Base-by-base conservation (phyloP, 2,888 invertebrate genomes). In the Tetropium fuscum region DNA sequence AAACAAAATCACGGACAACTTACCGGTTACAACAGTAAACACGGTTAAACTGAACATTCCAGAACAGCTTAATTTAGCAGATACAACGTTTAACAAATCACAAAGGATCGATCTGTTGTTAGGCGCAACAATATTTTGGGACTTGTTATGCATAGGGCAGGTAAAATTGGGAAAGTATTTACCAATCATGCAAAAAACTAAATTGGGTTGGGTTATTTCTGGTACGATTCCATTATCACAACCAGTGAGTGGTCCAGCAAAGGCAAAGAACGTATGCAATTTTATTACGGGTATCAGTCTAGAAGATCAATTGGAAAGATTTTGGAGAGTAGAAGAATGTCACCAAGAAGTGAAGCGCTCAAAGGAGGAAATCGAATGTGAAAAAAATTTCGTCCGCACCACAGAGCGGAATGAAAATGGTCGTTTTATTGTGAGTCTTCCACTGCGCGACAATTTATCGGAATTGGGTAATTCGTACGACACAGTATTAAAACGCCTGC, bases 401-500 rank as follows among this genome's bases (percentile, higher is more conserved):
- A 43, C 22, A 30, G 27, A 5, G 3, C 16, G 41, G 10, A 13
- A 18, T 30, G 36, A 30, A 40, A 27, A 22, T 11, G 54, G 54
- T 15, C 13, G 54, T 18, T 56, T 49, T 40, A 16, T 51, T 7
- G 57, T 56, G n/a, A 49, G 3, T 10, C 10, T 56, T 2, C 57
- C 57, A 6, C 18, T 51, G 13, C 30, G 36, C 3, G 27, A 40
- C 7, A 53, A 53, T 11, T 8, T 38, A 6, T 2, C 18, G 6
- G 27, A 47, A 11, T 10, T 47, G 11, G 32, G 47, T 8, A 27
- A 32, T 11, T 47, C 47, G 1, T 19, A 47, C 8, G n/a, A 16
- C 2, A 27, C 16, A 6, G 47, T 34, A n/a, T 7, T 47, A 13
- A 30, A 38, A 2, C 10, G 36, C 25, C 41, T 56, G 13, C 13